A percentile compares a stretch with the other conserved stretches of the same genome.
phyloP scores from a whole-genome alignment of 2,113 vertebrate genomes.

The Ptilorrhoa leucosticta region DNA sequence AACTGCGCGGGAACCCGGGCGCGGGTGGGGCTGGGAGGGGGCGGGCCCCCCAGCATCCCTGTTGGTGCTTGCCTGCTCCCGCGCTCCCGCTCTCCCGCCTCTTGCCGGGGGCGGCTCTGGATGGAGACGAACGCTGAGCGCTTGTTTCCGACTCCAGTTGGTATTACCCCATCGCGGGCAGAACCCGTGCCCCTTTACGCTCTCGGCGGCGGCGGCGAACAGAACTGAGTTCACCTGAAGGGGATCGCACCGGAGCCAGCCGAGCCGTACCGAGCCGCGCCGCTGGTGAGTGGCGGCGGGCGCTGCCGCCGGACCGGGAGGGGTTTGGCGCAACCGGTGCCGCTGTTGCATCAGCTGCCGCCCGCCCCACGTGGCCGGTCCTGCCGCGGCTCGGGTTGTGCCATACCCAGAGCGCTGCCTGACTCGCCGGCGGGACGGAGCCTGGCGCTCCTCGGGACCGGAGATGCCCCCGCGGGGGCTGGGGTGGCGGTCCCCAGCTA shows the following conservation, averaged over 20 bases:
- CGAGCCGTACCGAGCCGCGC: neutral
- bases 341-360: neutral
- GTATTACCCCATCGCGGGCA: accelerated
- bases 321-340: neutral
- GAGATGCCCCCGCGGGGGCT: neutral
- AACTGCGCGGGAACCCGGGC: accelerated
- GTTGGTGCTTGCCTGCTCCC: accelerated
- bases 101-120: accelerated
- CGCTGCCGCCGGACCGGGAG: neutral
- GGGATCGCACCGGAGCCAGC: too few relatives aligned
- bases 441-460: neutral
- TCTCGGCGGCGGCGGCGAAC: neutral
- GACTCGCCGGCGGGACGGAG: neutral
- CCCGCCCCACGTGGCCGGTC: neutral
- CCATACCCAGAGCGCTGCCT: accelerated
- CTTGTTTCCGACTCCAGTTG: accelerated
- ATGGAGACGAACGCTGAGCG: accelerated
- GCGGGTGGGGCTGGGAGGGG: too few relatives aligned
- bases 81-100: neutral
- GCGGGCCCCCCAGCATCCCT: accelerated
- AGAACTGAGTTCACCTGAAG: neutral
- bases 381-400: neutral
- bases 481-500: neutral
- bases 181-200: accelerated
- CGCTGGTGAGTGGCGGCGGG: neutral